Base-by-base conservation (phyloP, 1,140 invertebrate genomes). In the Drosophila repleta region DNA sequence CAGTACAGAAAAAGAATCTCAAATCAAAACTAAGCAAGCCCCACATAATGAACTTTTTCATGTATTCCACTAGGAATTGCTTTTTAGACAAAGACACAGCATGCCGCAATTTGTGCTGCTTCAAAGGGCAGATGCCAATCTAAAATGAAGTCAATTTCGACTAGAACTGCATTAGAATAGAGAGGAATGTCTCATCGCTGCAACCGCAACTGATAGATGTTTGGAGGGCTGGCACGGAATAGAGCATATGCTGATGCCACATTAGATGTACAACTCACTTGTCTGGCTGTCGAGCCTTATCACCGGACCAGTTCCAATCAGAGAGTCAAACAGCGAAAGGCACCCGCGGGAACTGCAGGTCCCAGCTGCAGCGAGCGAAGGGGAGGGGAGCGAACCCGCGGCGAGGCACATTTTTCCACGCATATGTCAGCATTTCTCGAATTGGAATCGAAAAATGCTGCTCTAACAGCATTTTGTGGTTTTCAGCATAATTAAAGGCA, bases 201-300 rank as follows among this genome's bases (percentile, higher is more conserved):
- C 32, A 81, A 72, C 77, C 82, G 77, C 82, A 87, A 78, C 77
- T 87, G 82, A 85, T 81, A 68, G 68, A 49, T 51, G 79, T 48
- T 69, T 70, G 56, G 68, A 62, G 63, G 53, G 58, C 37, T 37
- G 29, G 39, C 52, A 52, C 72, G 70, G 56, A 88, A 87, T 35
- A 26, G 76, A 91, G 83, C 90, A 91, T 91, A 91, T 91, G 90
- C 77, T 91, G 87, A 90, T 91, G 90, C 90, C 90, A 91, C 90
- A 91, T 91, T 91, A 91, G 87, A 90, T 91, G 81, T 68, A 90
- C 79, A 61, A 90, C 87, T 90, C 84, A 90, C 89, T 90, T 90
- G 89, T 90, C 89, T 77, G 66, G 48, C 60, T 45, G 67, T 37
- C 45, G 41, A 8, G 35, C 37, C 39, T 58, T 89, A 79, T 83